Percentiles rank a stretch among this genome's conserved stretches.
These are phyloP conservation scores for Limnodromus scolopaceus DNA, from an alignment of 2,797 vertebrate genomes.

Conservation along the genomic window DNA sequence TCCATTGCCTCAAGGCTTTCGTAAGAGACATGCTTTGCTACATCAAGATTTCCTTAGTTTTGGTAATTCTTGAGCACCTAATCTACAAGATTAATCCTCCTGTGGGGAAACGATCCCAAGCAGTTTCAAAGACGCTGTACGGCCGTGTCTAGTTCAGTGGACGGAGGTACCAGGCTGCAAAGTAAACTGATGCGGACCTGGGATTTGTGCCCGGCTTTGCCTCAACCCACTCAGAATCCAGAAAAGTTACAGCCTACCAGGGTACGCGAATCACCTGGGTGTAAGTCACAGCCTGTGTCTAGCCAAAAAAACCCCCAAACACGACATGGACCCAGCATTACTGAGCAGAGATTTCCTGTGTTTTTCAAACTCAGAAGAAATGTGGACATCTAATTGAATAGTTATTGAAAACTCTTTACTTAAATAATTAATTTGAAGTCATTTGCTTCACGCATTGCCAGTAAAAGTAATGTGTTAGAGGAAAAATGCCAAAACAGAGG, in stretches of 20 bases:
- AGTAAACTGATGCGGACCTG: background rate
- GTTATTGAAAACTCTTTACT: background rate
- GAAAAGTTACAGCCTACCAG: background rate
- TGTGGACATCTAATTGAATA: background rate
- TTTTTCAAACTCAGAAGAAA: background rate
- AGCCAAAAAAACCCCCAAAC: background rate
- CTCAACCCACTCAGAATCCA: background rate
- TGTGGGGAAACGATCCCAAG: rapidly evolving
- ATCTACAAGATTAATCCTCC: background rate
- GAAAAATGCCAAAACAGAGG: background rate
- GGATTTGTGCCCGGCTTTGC: background rate
- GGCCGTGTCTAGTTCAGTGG: background rate
- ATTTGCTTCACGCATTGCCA: background rate
- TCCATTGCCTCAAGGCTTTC: background rate
- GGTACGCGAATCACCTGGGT: too few relatives aligned
- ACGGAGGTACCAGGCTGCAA: background rate
- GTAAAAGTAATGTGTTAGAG: background rate
- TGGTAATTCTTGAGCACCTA: background rate
- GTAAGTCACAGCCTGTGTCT: background rate
- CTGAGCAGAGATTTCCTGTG: background rate
- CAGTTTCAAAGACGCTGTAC: background rate
- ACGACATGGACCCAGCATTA: background rate
- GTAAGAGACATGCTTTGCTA: background rate
- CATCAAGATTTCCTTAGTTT: background rate
- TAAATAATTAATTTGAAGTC: background rate